Percentiles rank a stretch among this genome's conserved stretches.
Conservation (phyloP, 2,797 vertebrate genomes). For the Myotis pilosus region DNA sequence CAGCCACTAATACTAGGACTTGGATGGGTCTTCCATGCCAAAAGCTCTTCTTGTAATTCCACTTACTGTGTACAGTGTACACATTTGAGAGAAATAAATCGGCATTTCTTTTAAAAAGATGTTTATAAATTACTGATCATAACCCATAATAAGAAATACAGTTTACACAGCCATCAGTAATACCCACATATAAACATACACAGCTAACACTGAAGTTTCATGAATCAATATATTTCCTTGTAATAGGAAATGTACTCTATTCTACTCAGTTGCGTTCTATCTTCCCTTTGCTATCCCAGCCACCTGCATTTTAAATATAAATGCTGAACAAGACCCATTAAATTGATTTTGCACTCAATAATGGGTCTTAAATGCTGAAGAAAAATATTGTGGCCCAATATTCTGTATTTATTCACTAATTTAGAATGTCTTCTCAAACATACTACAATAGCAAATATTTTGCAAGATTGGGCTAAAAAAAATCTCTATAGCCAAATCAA, state of each 20-base stretch:
- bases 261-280: not conserved
- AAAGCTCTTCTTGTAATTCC: not conserved
- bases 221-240: not conserved
- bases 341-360: not conserved
- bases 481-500: not conserved
- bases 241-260: not conserved
- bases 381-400: not conserved
- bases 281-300: not conserved
- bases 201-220: not conserved
- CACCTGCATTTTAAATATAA: not conserved
- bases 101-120: constrained; percentile 18
- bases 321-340: not conserved
- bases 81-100: not conserved
- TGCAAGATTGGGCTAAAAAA: not conserved
- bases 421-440: not conserved
- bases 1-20: not conserved
- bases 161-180: not conserved
- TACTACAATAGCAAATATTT: not conserved
- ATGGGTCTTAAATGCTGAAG: not conserved
- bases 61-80: not conserved
- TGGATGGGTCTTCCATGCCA: not conserved
- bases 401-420: constrained; percentile 2
- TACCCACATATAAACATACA: not conserved
- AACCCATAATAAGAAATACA: not conserved
- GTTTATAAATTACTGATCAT: constrained; percentile 4